These are phyloP conservation scores for Paratrypauchen microcephalus DNA, from an alignment of 2,797 vertebrate genomes.

Conservation along the genomic window DNA sequence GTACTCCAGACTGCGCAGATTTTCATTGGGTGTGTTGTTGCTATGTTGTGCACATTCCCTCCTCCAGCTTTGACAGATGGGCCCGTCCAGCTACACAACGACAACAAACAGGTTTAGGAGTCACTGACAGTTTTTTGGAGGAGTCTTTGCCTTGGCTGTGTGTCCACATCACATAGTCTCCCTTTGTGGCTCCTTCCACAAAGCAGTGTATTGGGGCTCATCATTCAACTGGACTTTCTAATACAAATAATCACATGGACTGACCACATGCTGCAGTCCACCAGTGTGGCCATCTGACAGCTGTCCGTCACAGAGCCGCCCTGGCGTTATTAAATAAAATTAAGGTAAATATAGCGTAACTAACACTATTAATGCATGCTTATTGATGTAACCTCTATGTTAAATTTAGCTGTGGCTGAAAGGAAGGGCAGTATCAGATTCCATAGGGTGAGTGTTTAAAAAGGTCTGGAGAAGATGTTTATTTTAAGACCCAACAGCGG, in stretches of 20 bases:
- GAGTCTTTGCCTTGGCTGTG: slow-evolving; percentile 27
- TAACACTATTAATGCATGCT: slow-evolving; percentile 69
- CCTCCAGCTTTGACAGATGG: slow-evolving; percentile 58
- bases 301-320: slow-evolving; percentile 69
- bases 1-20: slow-evolving; percentile 27
- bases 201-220: slow-evolving; percentile 56
- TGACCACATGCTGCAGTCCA: slow-evolving; percentile 56
- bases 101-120: slow-evolving; percentile 71
- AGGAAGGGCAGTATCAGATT: slow-evolving; percentile 65
- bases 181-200: slow-evolving; percentile 21
- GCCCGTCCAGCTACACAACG: slow-evolving; percentile 59
- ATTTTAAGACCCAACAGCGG: slow-evolving; percentile 64
- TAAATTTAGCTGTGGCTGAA: slow-evolving; percentile 65
- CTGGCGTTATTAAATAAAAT: slow-evolving; percentile 69
- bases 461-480: slow-evolving; percentile 58
- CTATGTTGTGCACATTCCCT: slow-evolving; percentile 37
- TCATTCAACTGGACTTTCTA: slow-evolving; percentile 68
- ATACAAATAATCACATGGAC: slow-evolving; percentile 73
- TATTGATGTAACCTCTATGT: slow-evolving; percentile 63
- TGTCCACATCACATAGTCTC: not conserved
- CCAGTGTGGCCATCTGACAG: slow-evolving; percentile 47
- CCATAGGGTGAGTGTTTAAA: slow-evolving; percentile 60
- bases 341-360: slow-evolving; percentile 67
- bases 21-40: slow-evolving; percentile 34
- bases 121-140: slow-evolving; percentile 64